phyloP scores from a whole-genome alignment of 2,888 invertebrate species.

The Drosophila eohydei region DNA sequence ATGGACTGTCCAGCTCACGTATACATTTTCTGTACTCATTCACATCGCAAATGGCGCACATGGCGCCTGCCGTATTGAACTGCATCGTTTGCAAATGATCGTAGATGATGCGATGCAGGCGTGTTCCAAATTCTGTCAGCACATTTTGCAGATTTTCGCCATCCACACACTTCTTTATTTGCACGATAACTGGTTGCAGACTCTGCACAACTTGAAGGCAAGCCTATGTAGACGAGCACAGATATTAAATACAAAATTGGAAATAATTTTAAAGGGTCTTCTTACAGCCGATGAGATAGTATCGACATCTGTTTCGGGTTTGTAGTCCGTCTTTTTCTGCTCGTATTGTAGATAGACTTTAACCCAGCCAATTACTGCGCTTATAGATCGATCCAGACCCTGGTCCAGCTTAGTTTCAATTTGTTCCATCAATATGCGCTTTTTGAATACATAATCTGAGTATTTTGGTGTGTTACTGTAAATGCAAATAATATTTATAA shows the following conservation, averaged over 20 bases:
- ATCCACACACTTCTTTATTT: constrained; percentile 93
- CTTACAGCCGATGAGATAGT: constrained; percentile 93
- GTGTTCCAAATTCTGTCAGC: constrained; percentile 94
- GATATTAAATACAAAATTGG: background rate
- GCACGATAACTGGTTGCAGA: constrained; percentile 90
- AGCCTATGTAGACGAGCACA: constrained; percentile 86
- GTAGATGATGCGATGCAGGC: constrained; percentile 96
- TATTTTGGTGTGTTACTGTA: constrained; percentile 93
- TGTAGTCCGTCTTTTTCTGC: constrained; percentile 98
- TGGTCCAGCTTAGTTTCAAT: constrained; percentile 96
- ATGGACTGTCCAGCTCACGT: constrained; percentile 89
- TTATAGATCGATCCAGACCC: constrained; percentile 93
- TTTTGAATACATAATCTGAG: constrained; percentile 94
- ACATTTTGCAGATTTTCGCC: constrained; percentile 96
- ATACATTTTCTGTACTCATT: constrained; percentile 97
- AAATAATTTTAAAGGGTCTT: background rate
- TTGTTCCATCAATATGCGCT: constrained; percentile 93
- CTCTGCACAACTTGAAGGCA: constrained; percentile 94
- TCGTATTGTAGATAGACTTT: constrained; percentile 95
- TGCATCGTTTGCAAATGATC: constrained; percentile 97
- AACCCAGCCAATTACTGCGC: constrained; percentile 96
- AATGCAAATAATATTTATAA: background rate
- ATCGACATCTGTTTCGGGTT: constrained; percentile 94
- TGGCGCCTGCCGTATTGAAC: constrained; percentile 97
- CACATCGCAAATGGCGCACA: constrained; percentile 99